Evolutionary conservation across 2,888 invertebrate species (phyloP).

Genomic region (Cephus rjabovi): DNA sequence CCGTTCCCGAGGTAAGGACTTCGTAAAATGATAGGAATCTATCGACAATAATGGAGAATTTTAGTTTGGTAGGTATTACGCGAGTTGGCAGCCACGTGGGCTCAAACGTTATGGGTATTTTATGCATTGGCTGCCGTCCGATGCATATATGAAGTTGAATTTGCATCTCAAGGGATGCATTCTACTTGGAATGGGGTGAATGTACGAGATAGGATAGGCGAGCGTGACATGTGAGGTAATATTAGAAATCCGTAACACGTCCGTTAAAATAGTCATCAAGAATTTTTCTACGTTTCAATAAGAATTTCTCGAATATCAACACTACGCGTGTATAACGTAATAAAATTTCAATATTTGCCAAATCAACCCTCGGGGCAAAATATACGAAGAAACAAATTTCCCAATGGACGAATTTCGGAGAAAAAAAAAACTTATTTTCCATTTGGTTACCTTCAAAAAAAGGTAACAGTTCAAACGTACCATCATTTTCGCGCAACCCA

Average conservation of each 20-base stretch:
- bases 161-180: conserved; percentile 4
- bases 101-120: conserved; percentile 5
- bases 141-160: conserved; percentile 5
- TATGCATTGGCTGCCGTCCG: conserved; percentile 1
- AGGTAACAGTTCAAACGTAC: not conserved
- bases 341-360: not conserved
- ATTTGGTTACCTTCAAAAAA: not conserved
- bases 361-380: not conserved
- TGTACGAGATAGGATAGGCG: not conserved
- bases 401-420: not conserved
- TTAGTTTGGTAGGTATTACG: not conserved
- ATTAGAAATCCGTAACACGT: not conserved
- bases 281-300: not conserved
- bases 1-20: not conserved
- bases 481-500: not conserved
- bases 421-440: not conserved
- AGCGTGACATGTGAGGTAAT: not conserved
- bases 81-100: not conserved
- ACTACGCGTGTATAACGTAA: not conserved
- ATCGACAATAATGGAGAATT: not conserved
- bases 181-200: not conserved
- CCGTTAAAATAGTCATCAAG: not conserved
- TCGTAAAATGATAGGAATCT: not conserved
- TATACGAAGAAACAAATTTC: not conserved
- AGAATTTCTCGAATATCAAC: not conserved